Evolutionary conservation across 2,888 invertebrate species (phyloP), one percentile per base, ranked within the genome.

Genomic region (Ophion costatus): DNA sequence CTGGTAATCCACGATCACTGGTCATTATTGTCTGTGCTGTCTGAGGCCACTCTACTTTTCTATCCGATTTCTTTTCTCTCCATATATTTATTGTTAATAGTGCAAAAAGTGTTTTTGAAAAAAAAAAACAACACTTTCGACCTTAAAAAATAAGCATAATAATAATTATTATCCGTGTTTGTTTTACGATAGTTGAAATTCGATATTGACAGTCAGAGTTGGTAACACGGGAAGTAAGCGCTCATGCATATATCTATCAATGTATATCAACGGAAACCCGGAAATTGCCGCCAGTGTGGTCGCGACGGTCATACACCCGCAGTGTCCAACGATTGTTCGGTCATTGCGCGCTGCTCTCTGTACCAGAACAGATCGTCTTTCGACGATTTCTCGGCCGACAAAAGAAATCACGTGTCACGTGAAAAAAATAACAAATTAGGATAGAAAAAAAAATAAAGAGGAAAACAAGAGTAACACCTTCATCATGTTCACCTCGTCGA

Each of bases 331-430:
- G 22, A 42, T 6, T 4, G 24, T 75, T 66, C 20, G 38, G 20
- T 38, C 38, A 22, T 3, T 42, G 51, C 14, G 59, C 24, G 4
- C n/a, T 51, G 51, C 4, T 51, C 51, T 17, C 14, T n/a, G 45
- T 63, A 67, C 22, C 45, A 51, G 64, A 56, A 75, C 71, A 76
- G 74, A 84, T 84, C 84, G 78, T 81, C 84, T 84, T 84, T 81
- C 78, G 74, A 67, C 64, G 69, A 81, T 81, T 75, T 81, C 78
- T 77, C 84, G 63, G n/a, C 14, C 57, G 63, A 45, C 20, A 45
- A 73, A 71, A 77, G 76, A 51, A 63, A 45, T 71, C 63, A 56
- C 69, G 57, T 57, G 7, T 71, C 42, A 24, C 17, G 10, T 6
- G 20, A 1, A 56, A 38, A 77, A 33, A 64, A 20, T 20, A 29